phyloP scores from a whole-genome alignment of 2,113 vertebrate genomes.

The Gallinago media region DNA sequence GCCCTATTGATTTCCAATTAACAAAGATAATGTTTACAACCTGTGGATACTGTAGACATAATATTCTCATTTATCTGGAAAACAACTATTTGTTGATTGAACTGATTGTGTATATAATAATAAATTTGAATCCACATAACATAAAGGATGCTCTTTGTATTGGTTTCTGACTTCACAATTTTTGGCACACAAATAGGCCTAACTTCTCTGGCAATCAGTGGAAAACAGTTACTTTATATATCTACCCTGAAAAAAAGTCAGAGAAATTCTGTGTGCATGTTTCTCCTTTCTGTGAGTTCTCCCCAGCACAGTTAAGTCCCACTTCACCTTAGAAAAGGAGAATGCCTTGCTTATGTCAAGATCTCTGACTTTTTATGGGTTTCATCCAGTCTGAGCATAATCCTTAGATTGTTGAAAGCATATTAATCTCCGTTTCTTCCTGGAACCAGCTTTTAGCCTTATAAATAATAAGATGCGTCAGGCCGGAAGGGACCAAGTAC shows the following conservation, averaged over 20 bases:
- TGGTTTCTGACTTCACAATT: background rate
- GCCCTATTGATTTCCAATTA: background rate
- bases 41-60: background rate
- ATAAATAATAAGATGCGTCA: background rate
- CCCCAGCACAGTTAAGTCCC: background rate
- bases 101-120: background rate
- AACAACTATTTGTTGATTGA: background rate
- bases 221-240: background rate
- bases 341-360: background rate
- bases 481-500: background rate
- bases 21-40: background rate
- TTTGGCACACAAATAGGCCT: background rate
- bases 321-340: background rate
- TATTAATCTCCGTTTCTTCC: background rate
- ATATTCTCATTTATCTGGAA: background rate
- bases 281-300: background rate
- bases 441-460: background rate
- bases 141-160: background rate
- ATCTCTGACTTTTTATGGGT: background rate
- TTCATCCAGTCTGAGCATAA: background rate
- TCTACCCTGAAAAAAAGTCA: background rate
- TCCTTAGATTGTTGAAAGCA: background rate
- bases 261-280: background rate
- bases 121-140: background rate
- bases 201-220: background rate